These are phyloP conservation scores for Lagopus leucura DNA, from an alignment of 2,113 vertebrate genomes.

Conservation along the genomic window DNA sequence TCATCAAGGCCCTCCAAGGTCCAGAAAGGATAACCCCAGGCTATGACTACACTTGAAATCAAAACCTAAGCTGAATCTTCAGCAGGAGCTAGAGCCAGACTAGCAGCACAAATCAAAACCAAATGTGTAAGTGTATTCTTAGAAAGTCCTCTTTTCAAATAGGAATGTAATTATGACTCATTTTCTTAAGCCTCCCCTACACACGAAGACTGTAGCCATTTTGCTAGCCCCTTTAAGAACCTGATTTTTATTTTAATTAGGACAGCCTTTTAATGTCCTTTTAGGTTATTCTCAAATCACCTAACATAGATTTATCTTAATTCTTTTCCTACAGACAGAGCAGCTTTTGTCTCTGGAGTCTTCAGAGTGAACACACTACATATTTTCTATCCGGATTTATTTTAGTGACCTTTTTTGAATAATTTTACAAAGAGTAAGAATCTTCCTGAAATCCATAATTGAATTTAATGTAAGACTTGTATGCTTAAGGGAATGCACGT, in stretches of 20 bases:
- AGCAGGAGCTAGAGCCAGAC: slow-evolving; percentile 7
- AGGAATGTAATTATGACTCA: background rate
- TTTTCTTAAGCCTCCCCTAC: background rate
- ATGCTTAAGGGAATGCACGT: background rate
- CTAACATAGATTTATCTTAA: slow-evolving; percentile 26
- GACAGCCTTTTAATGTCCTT: background rate
- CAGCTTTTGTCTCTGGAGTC: background rate
- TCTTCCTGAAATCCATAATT: background rate
- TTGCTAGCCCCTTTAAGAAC: background rate
- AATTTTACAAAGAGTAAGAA: background rate
- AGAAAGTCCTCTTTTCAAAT: slow-evolving; percentile 42
- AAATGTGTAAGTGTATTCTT: slow-evolving; percentile 34
- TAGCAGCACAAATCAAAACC: slow-evolving; percentile 48
- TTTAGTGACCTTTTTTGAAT: slow-evolving; percentile 3
- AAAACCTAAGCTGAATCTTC: slow-evolving; percentile 17
- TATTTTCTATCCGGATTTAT: background rate
- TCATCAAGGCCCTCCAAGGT: background rate
- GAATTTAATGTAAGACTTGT: background rate
- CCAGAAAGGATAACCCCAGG: background rate
- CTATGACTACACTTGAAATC: background rate
- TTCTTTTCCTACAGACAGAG: slow-evolving; percentile 1
- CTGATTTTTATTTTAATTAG: slow-evolving; percentile 33
- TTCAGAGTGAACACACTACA: background rate
- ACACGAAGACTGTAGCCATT: background rate
- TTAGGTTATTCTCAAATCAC: slow-evolving; percentile 4